phyloP scores from a whole-genome alignment of 2,113 vertebrate genomes.

The Catagonus wagneri region DNA sequence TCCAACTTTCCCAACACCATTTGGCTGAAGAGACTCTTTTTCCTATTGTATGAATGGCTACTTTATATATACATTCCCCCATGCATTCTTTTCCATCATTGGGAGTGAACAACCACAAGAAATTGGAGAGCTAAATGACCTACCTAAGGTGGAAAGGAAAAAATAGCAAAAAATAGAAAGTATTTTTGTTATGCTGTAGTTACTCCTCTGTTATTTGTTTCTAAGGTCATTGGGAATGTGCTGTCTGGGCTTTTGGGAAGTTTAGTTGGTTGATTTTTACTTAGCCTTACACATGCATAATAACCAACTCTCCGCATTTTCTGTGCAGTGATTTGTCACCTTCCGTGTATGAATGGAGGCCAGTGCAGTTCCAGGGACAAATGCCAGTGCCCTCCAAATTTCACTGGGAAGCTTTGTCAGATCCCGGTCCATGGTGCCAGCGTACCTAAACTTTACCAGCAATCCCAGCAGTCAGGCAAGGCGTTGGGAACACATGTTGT shows the following conservation, averaged over 20 bases:
- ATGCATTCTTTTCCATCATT: background rate
- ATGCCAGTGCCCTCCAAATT: constrained; percentile 97
- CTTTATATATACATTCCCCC: background rate
- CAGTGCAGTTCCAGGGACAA: constrained; percentile 97
- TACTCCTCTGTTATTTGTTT: background rate
- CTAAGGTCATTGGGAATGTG: background rate
- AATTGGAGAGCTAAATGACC: background rate
- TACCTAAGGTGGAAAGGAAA: background rate
- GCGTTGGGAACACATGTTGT: constrained; percentile 89
- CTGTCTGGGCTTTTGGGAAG: background rate
- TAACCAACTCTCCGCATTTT: constrained; percentile 67
- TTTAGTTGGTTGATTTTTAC: background rate
- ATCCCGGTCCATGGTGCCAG: constrained; percentile 90
- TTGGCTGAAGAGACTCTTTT: no score
- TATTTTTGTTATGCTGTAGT: background rate
- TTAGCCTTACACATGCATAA: background rate
- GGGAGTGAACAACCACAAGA: background rate
- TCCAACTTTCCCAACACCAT: no score
- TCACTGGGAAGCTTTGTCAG: constrained; percentile 98
- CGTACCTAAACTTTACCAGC: constrained; percentile 87
- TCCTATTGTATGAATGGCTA: no score
- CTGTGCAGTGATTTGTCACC: constrained; percentile 96
- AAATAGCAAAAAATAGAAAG: background rate
- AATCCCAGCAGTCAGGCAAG: constrained; percentile 87
- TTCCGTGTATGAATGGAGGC: constrained; percentile 98